Evolutionary conservation across 1,140 invertebrate genomes (phyloP), one percentile per base, ranked within the genome.

Genomic region (Platyscapa corneri): DNA sequence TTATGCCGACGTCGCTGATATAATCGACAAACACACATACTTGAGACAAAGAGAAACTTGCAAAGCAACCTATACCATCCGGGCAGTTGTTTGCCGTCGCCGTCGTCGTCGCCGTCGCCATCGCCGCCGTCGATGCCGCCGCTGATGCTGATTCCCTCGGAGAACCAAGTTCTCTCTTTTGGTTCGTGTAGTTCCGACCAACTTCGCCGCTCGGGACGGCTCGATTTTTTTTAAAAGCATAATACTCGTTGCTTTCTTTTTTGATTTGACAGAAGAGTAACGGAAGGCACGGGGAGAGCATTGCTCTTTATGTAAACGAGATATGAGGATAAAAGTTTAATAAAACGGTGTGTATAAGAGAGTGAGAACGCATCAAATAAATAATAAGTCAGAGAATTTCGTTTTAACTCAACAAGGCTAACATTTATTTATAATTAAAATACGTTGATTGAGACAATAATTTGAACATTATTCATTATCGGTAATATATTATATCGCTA

Each of bases 361-460:
- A 87, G 76, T 86, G 84, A 84, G 84, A 87, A 86, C 86, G 77
- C 77, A 84, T 81, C 39, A 86, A 86, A 86, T 83, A 83, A 86
- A 86, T 81, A 86, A 86, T 12, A 67, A 82, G 46, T 86, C 77
- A 86, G 18, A 84, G 14, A 64, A 67, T 87, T 88, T 91, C 90
- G 88, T 91, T 93, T 93, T 93, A 93, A 93, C 91, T 93, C 92
- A 93, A 93, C 93, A 93, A 93, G 89, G 91, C 93, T 93, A 93
- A 93, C 93, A 93, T 93, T 93, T 93, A 93, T 93, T 93, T 92
- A 93, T 93, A 93, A 92, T 93, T 92, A 93, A 93, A 93, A 93
- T 93, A 93, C 92, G 93, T 93, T 93, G 91, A 93, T 93, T 92
- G 92, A 93, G 93, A 93, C 93, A 93, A 93, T 93, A 91, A 90